These are phyloP conservation scores for Microchrysa polita DNA, from an alignment of 2,888 invertebrate species.

Conservation along the genomic window DNA sequence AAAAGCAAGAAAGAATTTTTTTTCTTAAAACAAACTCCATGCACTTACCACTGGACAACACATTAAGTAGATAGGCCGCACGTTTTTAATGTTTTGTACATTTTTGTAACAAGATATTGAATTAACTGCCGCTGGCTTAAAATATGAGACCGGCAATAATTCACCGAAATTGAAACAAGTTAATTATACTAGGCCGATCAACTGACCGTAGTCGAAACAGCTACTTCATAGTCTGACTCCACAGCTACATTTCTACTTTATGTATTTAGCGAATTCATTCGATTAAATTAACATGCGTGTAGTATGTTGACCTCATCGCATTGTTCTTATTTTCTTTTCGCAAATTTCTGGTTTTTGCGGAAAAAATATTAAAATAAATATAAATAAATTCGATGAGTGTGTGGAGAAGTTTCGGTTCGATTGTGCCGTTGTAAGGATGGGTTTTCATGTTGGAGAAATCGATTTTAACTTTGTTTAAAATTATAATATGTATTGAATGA, in stretches of 20 bases:
- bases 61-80: background rate
- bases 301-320: background rate
- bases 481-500: no score
- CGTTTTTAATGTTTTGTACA: slow-evolving; percentile 2
- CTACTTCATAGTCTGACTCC: no score
- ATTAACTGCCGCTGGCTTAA: background rate
- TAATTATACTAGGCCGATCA: background rate
- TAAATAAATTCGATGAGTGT: no score
- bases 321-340: background rate
- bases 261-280: slow-evolving; percentile 6
- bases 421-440: no score
- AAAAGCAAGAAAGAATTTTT: background rate
- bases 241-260: background rate
- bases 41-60: background rate
- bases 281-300: slow-evolving; percentile 3
- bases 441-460: no score
- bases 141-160: slow-evolving; percentile 6
- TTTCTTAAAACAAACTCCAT: no score
- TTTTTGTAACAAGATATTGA: background rate
- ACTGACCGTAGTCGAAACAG: background rate
- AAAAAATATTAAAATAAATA: background rate
- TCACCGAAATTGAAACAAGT: slow-evolving; percentile 6
- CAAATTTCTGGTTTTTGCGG: background rate
- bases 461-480: no score
- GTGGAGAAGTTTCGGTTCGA: no score